Percentiles rank a stretch among this genome's conserved stretches.
Conservation (phyloP, 1,140 invertebrate genomes). For the Ceratitis capitata region DNA sequence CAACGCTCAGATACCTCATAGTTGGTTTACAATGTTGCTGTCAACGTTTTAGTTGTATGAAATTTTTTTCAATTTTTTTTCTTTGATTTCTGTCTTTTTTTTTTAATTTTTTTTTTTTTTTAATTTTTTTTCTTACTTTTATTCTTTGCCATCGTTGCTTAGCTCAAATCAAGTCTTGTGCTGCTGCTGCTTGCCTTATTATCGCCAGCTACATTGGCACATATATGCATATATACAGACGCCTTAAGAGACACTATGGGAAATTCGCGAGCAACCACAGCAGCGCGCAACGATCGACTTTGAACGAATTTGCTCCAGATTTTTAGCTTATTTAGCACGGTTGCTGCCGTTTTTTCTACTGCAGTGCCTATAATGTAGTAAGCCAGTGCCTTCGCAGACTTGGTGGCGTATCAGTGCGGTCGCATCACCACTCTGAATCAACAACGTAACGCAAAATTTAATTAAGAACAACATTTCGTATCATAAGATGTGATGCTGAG, state of each 20-base stretch:
- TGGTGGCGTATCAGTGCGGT: conserved; percentile 28
- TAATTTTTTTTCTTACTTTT: background rate
- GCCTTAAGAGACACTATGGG: conserved; percentile 20
- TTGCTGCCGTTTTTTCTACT: background rate
- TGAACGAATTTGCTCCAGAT: conserved; percentile 18
- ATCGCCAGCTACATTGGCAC: conserved; percentile 18
- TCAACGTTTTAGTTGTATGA: conserved; percentile 19
- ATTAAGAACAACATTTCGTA: conserved; percentile 32
- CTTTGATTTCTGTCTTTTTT: background rate
- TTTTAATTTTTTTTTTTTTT: background rate
- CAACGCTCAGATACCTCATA: background rate
- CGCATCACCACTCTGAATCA: conserved; percentile 34
- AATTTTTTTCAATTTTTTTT: background rate
- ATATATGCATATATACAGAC: background rate
- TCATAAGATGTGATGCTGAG: background rate
- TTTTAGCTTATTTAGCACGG: conserved; percentile 27
- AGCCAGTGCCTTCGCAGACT: background rate
- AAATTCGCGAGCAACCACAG: background rate
- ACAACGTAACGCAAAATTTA: conserved; percentile 38
- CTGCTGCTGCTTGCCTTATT: conserved; percentile 28
- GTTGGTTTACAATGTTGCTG: conserved; percentile 33
- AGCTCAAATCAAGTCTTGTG: background rate
- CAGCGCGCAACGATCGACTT: background rate
- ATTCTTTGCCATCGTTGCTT: background rate
- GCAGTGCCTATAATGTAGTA: background rate